Conservation (phyloP, 2,797 vertebrate genomes). For the Halcyon badia region DNA sequence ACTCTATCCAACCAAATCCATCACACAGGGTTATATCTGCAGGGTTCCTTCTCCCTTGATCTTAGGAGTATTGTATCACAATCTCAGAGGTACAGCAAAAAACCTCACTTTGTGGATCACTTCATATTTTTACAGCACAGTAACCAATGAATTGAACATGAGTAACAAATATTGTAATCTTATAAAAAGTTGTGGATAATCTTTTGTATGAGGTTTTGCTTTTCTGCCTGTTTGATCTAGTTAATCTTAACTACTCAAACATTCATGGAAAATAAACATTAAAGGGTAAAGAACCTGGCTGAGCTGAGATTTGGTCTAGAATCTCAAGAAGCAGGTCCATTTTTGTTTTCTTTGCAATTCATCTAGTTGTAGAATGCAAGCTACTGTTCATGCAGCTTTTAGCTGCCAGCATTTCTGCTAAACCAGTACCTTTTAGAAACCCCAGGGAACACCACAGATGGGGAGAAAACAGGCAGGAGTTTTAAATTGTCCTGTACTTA, state of each 20-base stretch:
- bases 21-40: neutral
- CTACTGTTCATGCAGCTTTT: neutral
- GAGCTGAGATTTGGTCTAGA: neutral
- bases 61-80: neutral
- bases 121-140: neutral
- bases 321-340: neutral
- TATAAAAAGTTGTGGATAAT: constrained; percentile 6
- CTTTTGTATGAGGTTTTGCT: neutral
- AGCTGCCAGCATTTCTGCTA: constrained; percentile 3
- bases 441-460: neutral
- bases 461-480: neutral
- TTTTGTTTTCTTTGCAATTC: neutral
- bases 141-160: neutral
- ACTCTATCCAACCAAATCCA: neutral
- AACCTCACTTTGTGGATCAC: neutral
- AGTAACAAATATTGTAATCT: neutral
- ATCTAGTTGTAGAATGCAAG: neutral
- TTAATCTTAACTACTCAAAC: constrained; percentile 11
- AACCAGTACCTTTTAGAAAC: constrained; percentile 36
- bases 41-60: neutral
- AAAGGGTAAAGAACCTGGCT: neutral
- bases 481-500: neutral
- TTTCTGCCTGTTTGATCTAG: neutral
- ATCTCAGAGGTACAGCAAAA: neutral
- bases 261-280: constrained; percentile 42